Percentiles rank a stretch among this genome's conserved stretches.
Evolutionary conservation across 2,797 vertebrate species (phyloP).

Genomic region (Enteromius thamalakanensis): DNA sequence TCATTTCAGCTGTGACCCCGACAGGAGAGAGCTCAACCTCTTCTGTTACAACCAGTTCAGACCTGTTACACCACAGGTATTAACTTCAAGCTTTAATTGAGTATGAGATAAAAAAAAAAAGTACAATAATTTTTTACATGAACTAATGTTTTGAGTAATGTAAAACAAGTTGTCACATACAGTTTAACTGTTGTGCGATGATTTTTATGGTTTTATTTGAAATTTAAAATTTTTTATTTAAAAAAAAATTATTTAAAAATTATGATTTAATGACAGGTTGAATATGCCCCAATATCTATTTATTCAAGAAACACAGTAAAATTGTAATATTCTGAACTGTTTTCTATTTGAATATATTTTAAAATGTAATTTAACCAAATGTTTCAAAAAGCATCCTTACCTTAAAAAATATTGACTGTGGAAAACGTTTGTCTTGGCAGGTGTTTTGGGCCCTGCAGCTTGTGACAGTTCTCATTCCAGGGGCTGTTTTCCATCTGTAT

Average conservation of each 20-base stretch:
- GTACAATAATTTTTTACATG: neutral
- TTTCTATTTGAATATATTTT: too few relatives aligned
- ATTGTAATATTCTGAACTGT: too few relatives aligned
- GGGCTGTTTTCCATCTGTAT: slow-evolving; percentile 79
- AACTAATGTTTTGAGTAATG: neutral
- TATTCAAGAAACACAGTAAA: too few relatives aligned
- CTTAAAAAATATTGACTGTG: neutral
- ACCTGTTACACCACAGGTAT: slow-evolving; percentile 78
- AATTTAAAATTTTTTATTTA: neutral
- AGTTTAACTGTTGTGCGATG: too few relatives aligned
- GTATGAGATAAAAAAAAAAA: neutral
- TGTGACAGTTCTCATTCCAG: slow-evolving; percentile 77
- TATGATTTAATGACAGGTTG: too few relatives aligned
- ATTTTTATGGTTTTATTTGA: neutral
- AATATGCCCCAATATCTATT: too few relatives aligned
- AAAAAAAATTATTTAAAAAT: too few relatives aligned
- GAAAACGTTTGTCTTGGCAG: slow-evolving; percentile 54
- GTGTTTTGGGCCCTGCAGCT: slow-evolving; percentile 80
- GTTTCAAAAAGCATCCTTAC: too few relatives aligned
- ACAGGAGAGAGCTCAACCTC: slow-evolving; percentile 78
- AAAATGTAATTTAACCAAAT: too few relatives aligned
- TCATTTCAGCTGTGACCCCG: slow-evolving; percentile 81
- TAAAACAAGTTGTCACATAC: neutral
- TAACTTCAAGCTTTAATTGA: neutral
- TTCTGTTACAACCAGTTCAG: slow-evolving; percentile 82